A percentile compares a stretch with the other conserved stretches of the same genome.
phyloP scores from a whole-genome alignment of 2,888 invertebrate genomes.

The Pilophorus perplexus region DNA sequence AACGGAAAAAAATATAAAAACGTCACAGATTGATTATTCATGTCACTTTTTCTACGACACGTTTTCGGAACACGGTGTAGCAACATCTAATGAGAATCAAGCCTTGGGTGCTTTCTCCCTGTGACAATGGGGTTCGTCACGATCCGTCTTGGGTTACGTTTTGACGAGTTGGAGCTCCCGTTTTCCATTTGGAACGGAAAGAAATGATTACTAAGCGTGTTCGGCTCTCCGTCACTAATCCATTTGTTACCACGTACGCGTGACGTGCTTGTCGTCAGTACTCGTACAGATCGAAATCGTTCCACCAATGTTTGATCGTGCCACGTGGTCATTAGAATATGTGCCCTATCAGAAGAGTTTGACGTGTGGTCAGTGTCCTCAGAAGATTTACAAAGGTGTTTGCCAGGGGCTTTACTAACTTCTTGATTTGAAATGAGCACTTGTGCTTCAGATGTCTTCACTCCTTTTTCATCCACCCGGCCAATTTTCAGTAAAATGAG shows the following conservation, averaged over 20 bases:
- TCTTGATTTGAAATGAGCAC: too few species aligned
- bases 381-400: too few species aligned
- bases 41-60: constrained; percentile 21
- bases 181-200: constrained; percentile 23
- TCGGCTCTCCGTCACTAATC: constrained; percentile 15
- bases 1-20: background rate
- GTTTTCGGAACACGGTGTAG: background rate
- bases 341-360: too few species aligned
- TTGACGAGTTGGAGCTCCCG: background rate
- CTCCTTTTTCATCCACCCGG: too few species aligned
- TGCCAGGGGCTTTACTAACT: too few species aligned
- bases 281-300: too few species aligned
- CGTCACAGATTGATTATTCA: constrained; percentile 36
- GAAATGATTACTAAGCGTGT: constrained; percentile 25
- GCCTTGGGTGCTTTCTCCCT: constrained; percentile 19
- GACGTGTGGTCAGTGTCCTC: too few species aligned
- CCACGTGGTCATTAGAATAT: too few species aligned
- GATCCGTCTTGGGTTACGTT: constrained; percentile 8
- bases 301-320: too few species aligned
- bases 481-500: too few species aligned
- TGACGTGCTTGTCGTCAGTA: too few species aligned
- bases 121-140: constrained; percentile 23
- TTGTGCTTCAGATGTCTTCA: too few species aligned
- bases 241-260: constrained; percentile 14
- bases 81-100: background rate